Conservation (phyloP, 2,113 vertebrate species). For the Actenoides hombroni region DNA sequence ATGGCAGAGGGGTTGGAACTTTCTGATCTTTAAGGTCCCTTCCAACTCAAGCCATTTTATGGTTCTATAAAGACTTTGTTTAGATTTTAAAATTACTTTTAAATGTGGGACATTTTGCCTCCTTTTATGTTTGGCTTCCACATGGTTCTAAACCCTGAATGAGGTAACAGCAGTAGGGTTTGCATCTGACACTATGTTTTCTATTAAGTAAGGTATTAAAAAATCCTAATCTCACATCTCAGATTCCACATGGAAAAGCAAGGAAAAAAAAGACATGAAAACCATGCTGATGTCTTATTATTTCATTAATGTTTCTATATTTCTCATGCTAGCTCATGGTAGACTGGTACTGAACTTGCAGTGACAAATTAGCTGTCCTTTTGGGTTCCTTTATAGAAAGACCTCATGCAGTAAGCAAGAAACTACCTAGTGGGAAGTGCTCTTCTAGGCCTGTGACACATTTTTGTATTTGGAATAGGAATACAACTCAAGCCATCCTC, state of each 20-base stretch:
- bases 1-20: too few species aligned
- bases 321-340: not conserved
- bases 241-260: not conserved
- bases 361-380: not conserved
- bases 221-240: not conserved
- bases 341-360: not conserved
- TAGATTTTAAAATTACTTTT: not conserved
- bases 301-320: not conserved
- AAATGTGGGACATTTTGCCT: not conserved
- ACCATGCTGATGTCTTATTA: not conserved
- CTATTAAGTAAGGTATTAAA: not conserved
- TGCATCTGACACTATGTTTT: not conserved
- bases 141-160: not conserved
- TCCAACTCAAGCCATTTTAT: too few species aligned
- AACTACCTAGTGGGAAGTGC: not conserved
- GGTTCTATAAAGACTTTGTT: not conserved
- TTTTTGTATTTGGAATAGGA: not conserved
- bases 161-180: not conserved
- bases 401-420: not conserved
- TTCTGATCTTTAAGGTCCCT: too few species aligned
- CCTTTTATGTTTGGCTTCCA: not conserved
- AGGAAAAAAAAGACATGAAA: not conserved
- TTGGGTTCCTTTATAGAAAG: not conserved
- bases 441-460: not conserved
- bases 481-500: not conserved